phyloP scores from a whole-genome alignment of 2,888 invertebrate species.

The Thera obeliscata region DNA sequence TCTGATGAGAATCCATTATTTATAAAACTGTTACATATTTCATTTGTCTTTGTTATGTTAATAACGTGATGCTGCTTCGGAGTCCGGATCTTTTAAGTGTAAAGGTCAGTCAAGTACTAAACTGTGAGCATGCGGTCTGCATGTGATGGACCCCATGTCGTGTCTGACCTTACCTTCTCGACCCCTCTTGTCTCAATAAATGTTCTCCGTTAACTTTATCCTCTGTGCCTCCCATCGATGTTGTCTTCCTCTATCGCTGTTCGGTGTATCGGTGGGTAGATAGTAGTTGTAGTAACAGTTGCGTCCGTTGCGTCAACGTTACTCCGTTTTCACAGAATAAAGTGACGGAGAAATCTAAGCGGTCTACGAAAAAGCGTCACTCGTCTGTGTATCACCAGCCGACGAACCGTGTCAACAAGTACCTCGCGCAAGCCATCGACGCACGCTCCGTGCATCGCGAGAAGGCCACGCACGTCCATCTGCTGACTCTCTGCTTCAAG shows the following conservation, averaged over 20 bases:
- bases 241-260: constrained; percentile 35
- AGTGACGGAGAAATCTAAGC: constrained; percentile 94
- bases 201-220: constrained; percentile 48
- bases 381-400: constrained; percentile 95
- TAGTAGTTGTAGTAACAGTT: constrained; percentile 27
- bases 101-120: constrained; percentile 77
- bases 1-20: constrained; percentile 25
- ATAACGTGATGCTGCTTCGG: constrained; percentile 83
- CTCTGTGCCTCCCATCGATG: constrained; percentile 42
- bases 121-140: constrained; percentile 76
- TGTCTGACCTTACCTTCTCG: constrained; percentile 51
- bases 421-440: constrained; percentile 95
- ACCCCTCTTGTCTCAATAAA: constrained; percentile 42
- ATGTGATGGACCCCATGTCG: constrained; percentile 69
- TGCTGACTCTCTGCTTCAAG: constrained; percentile 93
- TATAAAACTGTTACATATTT: constrained; percentile 55
- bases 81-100: constrained; percentile 77
- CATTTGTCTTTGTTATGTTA: constrained; percentile 67
- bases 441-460: constrained; percentile 95
- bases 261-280: constrained; percentile 48
- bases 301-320: constrained; percentile 50
- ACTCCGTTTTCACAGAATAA: constrained; percentile 87
- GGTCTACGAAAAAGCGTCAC: constrained; percentile 94
- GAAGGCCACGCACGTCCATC: constrained; percentile 94
- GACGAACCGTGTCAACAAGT: constrained; percentile 96